Conservation (phyloP, 1,140 invertebrate genomes). For the Gryllus bimaculatus region DNA sequence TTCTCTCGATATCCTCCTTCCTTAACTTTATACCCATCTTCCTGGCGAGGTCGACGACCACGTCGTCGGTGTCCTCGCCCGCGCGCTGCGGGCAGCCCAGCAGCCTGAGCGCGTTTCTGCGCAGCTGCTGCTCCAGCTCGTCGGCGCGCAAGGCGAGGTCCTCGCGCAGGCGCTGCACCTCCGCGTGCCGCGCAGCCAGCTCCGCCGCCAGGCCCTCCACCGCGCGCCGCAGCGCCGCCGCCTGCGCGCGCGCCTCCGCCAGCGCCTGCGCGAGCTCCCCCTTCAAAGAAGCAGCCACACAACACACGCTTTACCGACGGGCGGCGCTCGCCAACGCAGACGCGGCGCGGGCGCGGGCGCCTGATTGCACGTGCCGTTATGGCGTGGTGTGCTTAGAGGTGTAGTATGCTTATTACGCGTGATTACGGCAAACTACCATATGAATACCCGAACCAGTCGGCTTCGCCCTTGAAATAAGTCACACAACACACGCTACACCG, state of each 20-base stretch:
- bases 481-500: too few relatives aligned
- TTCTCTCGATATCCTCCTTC: background rate
- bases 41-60: background rate
- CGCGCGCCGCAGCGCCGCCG: background rate
- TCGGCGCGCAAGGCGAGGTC: background rate
- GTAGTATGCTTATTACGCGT: too few relatives aligned
- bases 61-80: background rate
- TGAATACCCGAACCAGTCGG: too few relatives aligned
- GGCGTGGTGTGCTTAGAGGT: too few relatives aligned
- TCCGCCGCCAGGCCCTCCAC: background rate
- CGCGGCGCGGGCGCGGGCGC: too few relatives aligned
- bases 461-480: too few relatives aligned
- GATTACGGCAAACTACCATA: too few relatives aligned
- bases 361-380: too few relatives aligned
- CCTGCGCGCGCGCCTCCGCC: background rate
- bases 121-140: background rate
- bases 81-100: background rate
- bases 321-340: too few relatives aligned
- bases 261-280: background rate
- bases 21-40: background rate
- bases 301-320: too few relatives aligned
- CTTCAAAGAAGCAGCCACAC: too few relatives aligned
- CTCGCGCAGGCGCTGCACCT: background rate
- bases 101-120: background rate
- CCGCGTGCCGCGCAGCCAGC: background rate